Evolutionary conservation across 2,113 vertebrate species (phyloP).

Genomic region (Ptyas mucosa): DNA sequence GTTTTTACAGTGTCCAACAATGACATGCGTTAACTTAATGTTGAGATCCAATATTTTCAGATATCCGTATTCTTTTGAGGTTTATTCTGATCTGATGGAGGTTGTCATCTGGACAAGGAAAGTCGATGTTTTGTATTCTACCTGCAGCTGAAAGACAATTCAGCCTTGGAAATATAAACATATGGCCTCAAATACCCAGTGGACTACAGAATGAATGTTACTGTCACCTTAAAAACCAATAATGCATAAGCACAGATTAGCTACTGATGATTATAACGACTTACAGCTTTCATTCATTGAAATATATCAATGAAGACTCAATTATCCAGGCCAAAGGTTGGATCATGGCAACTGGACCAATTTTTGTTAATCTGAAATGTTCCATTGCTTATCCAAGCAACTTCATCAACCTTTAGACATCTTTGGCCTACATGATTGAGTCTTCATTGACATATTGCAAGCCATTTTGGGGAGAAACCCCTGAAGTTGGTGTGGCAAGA

Average conservation of each 20-base stretch:
- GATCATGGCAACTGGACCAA: too few species aligned
- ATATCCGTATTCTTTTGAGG: neutral
- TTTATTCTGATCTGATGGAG: neutral
- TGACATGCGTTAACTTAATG: neutral
- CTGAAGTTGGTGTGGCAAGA: too few species aligned
- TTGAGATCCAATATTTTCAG: neutral
- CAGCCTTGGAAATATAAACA: neutral
- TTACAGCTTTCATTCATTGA: neutral
- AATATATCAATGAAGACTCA: neutral
- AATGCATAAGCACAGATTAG: neutral
- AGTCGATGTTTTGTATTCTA: neutral
- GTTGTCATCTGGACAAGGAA: neutral
- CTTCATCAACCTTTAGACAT: too few species aligned
- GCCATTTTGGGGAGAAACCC: too few species aligned
- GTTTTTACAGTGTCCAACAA: neutral
- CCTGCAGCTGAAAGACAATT: neutral
- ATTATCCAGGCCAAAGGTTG: neutral
- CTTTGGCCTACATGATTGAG: too few species aligned
- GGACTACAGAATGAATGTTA: neutral
- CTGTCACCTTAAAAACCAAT: neutral
- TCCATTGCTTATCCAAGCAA: too few species aligned
- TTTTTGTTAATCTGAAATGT: too few species aligned
- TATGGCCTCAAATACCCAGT: neutral
- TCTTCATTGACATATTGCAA: too few species aligned
- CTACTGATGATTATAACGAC: neutral